phyloP scores from a whole-genome alignment of 2,888 invertebrate species.

The Trisateles emortualis region DNA sequence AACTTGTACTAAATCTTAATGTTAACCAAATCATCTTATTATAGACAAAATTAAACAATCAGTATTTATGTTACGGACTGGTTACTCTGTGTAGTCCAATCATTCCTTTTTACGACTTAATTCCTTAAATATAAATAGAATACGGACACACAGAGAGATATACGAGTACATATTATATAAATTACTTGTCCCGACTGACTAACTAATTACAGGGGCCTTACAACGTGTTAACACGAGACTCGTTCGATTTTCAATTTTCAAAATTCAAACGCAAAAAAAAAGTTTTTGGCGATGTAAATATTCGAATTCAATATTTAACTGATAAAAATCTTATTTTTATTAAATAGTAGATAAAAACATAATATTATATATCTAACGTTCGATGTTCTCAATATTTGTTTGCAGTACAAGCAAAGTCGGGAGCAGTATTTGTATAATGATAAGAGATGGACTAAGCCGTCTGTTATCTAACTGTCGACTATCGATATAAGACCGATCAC shows the following conservation, averaged over 20 bases:
- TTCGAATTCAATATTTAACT: conserved; percentile 44
- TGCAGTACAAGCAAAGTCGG: conserved; percentile 44
- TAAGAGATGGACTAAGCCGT: conserved; percentile 55
- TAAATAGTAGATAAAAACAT: conserved; percentile 24
- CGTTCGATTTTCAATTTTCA: too few relatives aligned
- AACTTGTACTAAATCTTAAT: too few relatives aligned
- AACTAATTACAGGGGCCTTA: too few relatives aligned
- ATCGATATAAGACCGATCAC: conserved; percentile 51
- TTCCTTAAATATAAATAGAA: conserved; percentile 38
- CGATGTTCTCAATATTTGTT: conserved; percentile 36
- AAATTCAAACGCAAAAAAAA: too few relatives aligned
- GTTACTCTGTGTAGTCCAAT: conserved; percentile 28
- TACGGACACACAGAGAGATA: conserved; percentile 11
- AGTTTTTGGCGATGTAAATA: conserved; percentile 21
- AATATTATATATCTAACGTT: conserved; percentile 30
- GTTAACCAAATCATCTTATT: conserved; percentile 35
- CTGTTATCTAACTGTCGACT: conserved; percentile 31
- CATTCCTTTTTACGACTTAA: conserved; percentile 38
- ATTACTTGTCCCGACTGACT: too few relatives aligned
- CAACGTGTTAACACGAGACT: too few relatives aligned
- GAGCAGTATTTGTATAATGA: conserved; percentile 56
- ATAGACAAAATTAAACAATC: conserved; percentile 40
- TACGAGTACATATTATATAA: too few relatives aligned
- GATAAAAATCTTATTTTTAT: conserved; percentile 37
- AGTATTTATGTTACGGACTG: conserved; percentile 33